Evolutionary conservation across 2,113 vertebrate species (phyloP).

Genomic region (Dicaeum eximium): DNA sequence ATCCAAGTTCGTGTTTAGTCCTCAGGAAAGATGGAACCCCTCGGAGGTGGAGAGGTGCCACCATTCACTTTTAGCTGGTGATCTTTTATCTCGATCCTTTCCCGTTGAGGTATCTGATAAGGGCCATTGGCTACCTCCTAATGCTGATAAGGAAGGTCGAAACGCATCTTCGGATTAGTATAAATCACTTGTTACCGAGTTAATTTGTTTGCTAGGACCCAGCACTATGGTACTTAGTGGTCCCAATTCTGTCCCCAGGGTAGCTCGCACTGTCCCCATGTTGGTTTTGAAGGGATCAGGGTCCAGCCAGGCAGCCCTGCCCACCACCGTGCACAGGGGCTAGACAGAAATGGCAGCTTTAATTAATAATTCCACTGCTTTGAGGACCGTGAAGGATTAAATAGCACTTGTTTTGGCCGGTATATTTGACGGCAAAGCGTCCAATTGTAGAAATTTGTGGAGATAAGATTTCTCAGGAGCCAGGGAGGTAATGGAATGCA

Average conservation of each 20-base stretch:
- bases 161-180: neutral
- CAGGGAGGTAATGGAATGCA: neutral
- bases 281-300: neutral
- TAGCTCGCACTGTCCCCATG: neutral
- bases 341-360: neutral
- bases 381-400: neutral
- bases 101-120: fast-evolving
- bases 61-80: fast-evolving
- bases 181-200: neutral
- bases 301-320: fast-evolving
- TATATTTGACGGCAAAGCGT: neutral
- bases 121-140: neutral
- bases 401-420: no score
- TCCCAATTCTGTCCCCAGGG: no score
- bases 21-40: fast-evolving
- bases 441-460: neutral
- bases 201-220: neutral
- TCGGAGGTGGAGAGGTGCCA: no score
- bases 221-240: neutral
- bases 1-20: no score
- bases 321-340: neutral
- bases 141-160: neutral
- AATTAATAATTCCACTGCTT: neutral
- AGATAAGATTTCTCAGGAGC: neutral
- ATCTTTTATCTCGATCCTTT: neutral